Evolutionary conservation across 2,888 invertebrate species (phyloP).

Genomic region (Chymomyza procnemis): DNA sequence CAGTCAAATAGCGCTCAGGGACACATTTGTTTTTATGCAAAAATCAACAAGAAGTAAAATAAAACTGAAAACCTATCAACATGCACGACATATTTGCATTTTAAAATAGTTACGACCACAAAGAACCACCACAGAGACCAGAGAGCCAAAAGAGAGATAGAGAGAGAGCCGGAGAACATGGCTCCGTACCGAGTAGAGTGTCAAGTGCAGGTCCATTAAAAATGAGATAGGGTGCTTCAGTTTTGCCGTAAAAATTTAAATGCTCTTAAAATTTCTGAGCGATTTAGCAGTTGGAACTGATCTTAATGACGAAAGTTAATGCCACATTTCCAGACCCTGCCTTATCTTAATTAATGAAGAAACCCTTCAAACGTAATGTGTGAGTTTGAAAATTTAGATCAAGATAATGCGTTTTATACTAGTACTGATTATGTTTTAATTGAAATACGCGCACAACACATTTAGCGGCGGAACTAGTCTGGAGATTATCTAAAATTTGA

Average conservation of each 20-base stretch:
- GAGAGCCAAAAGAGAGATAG: not conserved
- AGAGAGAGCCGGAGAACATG: not conserved
- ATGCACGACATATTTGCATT: slow-evolving; percentile 69
- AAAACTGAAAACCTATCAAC: slow-evolving; percentile 59
- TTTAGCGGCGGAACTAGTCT: not conserved
- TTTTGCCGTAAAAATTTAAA: not conserved
- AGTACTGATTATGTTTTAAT: not conserved
- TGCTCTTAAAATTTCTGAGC: not conserved
- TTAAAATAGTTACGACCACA: slow-evolving; percentile 44
- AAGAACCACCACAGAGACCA: too few species aligned
- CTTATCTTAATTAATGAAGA: too few species aligned
- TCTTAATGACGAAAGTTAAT: not conserved
- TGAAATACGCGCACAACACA: not conserved
- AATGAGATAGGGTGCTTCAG: not conserved
- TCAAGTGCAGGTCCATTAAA: not conserved
- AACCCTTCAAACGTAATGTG: not conserved
- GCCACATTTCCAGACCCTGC: not conserved
- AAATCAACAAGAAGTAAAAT: slow-evolving; percentile 21
- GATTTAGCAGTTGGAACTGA: not conserved
- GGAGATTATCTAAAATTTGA: not conserved
- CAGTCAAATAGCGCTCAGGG: slow-evolving; percentile 68
- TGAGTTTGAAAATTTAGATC: not conserved
- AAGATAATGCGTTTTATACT: not conserved
- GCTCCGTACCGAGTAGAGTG: not conserved
- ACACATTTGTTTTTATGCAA: slow-evolving; percentile 67